Evolutionary conservation across 2,888 invertebrate genomes (phyloP).

Genomic region (Diadegma fenestrale): DNA sequence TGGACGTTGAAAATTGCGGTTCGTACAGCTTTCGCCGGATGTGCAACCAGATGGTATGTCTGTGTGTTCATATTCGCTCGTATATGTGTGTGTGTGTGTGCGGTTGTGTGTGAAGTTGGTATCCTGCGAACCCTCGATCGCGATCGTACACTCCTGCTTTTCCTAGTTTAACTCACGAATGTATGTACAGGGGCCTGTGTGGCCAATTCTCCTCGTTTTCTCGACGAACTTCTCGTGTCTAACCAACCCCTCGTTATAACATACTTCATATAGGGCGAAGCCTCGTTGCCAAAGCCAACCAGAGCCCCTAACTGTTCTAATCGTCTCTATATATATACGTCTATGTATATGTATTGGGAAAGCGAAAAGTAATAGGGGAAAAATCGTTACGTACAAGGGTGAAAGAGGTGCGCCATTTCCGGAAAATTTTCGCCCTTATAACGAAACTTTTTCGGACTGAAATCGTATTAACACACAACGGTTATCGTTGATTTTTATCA

Average conservation of each 20-base stretch:
- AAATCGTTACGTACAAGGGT: conserved; percentile 60
- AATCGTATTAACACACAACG: conserved; percentile 16
- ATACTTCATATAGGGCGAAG: conserved; percentile 51
- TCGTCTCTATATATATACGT: not conserved
- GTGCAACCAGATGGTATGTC: conserved; percentile 64
- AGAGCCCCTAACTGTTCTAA: conserved; percentile 30
- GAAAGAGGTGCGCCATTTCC: conserved; percentile 58
- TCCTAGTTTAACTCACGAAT: conserved; percentile 44
- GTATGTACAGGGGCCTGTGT: conserved; percentile 44
- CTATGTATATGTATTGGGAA: conserved; percentile 22
- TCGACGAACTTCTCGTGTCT: conserved; percentile 60
- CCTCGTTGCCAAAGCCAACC: conserved; percentile 57
- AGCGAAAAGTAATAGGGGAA: conserved; percentile 56
- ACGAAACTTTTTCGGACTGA: conserved; percentile 27
- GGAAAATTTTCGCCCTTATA: conserved; percentile 50
- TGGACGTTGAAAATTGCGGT: conserved; percentile 50
- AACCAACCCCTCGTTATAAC: conserved; percentile 67
- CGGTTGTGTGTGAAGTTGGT: not conserved
- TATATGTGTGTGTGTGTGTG: not conserved
- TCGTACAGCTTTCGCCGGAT: conserved; percentile 55
- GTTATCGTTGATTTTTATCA: conserved; percentile 36
- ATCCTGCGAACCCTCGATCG: conserved; percentile 56
- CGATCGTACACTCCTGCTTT: conserved; percentile 22
- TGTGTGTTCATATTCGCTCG: conserved; percentile 4
- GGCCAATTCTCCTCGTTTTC: conserved; percentile 62